Evolutionary conservation across 2,797 vertebrate genomes (phyloP).

Genomic region (Danionella dracula): DNA sequence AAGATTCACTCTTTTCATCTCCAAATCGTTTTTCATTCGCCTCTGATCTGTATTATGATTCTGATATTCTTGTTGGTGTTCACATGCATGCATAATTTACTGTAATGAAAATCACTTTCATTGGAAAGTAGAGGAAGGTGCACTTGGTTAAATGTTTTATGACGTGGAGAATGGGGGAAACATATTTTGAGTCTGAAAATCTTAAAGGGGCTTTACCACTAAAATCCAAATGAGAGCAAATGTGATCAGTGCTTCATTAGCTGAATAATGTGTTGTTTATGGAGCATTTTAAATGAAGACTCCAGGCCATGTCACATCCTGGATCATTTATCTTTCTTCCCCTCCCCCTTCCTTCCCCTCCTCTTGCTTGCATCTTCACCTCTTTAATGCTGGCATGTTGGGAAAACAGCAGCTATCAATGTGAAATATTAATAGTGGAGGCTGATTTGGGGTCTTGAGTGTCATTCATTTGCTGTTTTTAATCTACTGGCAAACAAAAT

Average conservation of each 20-base stretch:
- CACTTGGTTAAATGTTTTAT: conserved; percentile 17
- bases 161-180: neutral
- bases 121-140: conserved; percentile 14
- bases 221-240: conserved; percentile 4
- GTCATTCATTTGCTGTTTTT: conserved; percentile 78
- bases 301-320: conserved; percentile 44
- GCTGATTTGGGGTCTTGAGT: conserved; percentile 76
- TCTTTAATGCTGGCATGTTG: conserved; percentile 72
- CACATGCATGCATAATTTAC: conserved; percentile 38
- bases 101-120: conserved; percentile 27
- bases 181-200: neutral
- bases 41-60: conserved; percentile 43
- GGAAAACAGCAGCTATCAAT: conserved; percentile 77
- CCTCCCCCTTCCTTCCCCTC: conserved; percentile 49
- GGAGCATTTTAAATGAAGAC: conserved; percentile 37
- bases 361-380: conserved; percentile 59
- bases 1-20: conserved; percentile 55
- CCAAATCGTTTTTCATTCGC: conserved; percentile 49
- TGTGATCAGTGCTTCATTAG: conserved; percentile 7
- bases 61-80: conserved; percentile 40
- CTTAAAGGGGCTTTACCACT: neutral
- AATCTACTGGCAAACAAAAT: conserved; percentile 66
- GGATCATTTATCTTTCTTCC: conserved; percentile 29
- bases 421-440: conserved; percentile 78
- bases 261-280: conserved; percentile 21